Evolutionary conservation across 2,888 invertebrate species (phyloP).

Genomic region (Laothoe populi): DNA sequence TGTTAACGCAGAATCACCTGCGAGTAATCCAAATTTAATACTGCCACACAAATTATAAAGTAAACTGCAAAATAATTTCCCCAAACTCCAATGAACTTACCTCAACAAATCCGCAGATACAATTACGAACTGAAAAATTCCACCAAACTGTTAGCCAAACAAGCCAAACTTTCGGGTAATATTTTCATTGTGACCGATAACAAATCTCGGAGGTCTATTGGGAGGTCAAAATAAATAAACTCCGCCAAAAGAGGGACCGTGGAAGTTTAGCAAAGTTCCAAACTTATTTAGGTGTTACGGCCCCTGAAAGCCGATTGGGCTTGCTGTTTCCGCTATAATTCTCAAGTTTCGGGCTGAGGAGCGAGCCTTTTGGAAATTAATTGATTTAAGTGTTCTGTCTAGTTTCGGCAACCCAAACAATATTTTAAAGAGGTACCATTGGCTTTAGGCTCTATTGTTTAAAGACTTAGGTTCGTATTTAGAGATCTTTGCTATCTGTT

Average conservation of each 20-base stretch:
- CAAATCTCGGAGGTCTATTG: conserved; percentile 43
- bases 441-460: neutral
- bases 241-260: conserved; percentile 40
- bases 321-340: conserved; percentile 28
- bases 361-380: conserved; percentile 25
- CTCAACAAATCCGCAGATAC: conserved; percentile 17
- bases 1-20: neutral
- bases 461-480: too few species aligned
- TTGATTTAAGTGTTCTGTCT: conserved; percentile 25
- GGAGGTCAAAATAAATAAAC: conserved; percentile 49
- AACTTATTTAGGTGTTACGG: conserved; percentile 39
- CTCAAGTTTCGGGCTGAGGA: conserved; percentile 23
- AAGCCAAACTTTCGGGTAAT: conserved; percentile 43
- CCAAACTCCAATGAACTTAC: conserved; percentile 10
- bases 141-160: conserved; percentile 27
- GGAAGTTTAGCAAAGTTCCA: conserved; percentile 35
- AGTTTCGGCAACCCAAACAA: conserved; percentile 4
- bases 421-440: neutral
- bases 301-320: conserved; percentile 29
- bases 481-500: too few species aligned
- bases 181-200: conserved; percentile 47
- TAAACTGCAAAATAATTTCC: neutral
- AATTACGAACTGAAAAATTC: conserved; percentile 20
- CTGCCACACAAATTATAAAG: neutral
- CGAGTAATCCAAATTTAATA: neutral